These are phyloP conservation scores for Parus major DNA, from an alignment of 2,113 vertebrate genomes.

Conservation along the genomic window DNA sequence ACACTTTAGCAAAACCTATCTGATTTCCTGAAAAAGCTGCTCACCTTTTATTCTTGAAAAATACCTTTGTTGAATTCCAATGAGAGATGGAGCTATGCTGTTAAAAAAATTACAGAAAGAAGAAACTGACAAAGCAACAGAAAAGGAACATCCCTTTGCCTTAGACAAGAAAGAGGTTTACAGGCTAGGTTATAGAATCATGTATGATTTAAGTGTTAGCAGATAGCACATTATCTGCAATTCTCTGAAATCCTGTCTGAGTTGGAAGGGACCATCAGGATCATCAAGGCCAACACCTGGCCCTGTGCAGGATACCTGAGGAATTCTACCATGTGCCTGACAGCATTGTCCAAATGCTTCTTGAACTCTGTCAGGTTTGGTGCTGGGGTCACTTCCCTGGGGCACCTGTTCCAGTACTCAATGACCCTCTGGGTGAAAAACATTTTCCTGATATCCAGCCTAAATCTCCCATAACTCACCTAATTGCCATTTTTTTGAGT, in stretches of 20 bases:
- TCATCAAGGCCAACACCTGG: fast-evolving
- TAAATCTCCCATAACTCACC: neutral
- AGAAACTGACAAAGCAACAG: neutral
- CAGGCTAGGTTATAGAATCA: neutral
- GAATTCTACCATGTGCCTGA: no score
- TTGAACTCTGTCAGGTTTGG: neutral
- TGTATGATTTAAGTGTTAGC: neutral
- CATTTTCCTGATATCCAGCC: no score
- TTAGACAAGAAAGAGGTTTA: neutral
- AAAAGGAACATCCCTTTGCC: neutral
- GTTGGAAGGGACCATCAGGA: neutral
- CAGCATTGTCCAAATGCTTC: neutral
- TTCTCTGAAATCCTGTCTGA: neutral
- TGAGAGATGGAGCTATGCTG: neutral
- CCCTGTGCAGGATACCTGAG: neutral
- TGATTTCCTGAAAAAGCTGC: neutral
- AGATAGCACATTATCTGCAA: neutral
- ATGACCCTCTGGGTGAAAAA: neutral
- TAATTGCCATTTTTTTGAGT: neutral
- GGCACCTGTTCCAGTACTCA: neutral
- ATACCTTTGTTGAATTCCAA: neutral
- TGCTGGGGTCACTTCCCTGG: neutral
- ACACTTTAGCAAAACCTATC: neutral
- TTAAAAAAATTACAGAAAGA: neutral
- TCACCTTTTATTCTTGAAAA: neutral